phyloP scores from a whole-genome alignment of 53 echinoderm and acorn worm genomes.

The Echinarachnius parma region DNA sequence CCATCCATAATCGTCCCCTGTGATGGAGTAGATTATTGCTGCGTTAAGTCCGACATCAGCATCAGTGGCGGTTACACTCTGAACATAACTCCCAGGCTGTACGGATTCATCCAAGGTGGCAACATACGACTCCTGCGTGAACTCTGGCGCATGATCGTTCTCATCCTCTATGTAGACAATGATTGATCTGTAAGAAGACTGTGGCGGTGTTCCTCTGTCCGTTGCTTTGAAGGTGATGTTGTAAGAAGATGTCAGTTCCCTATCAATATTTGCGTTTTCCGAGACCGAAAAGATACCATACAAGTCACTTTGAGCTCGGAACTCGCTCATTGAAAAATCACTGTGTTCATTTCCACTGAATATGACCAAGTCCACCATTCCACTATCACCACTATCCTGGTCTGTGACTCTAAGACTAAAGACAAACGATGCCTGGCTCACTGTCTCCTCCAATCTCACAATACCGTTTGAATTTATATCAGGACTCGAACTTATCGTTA shows the following conservation, averaged over 20 bases:
- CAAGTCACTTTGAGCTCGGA: too few species aligned
- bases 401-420: constrained; percentile 67
- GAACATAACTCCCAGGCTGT: constrained; percentile 77
- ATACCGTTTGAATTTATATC: constrained; percentile 44
- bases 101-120: constrained; percentile 62
- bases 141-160: constrained; percentile 82
- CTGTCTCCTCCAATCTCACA: constrained; percentile 55
- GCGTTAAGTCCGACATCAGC: constrained; percentile 80
- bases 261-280: constrained; percentile 51
- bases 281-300: too few species aligned
- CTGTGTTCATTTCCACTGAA: constrained; percentile 62
- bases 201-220: constrained; percentile 69
- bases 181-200: constrained; percentile 35
- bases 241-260: constrained; percentile 67
- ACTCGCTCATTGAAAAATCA: too few species aligned
- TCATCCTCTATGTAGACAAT: constrained; percentile 71
- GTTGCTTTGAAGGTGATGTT: constrained; percentile 71
- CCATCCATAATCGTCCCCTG: constrained; percentile 80
- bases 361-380: constrained; percentile 54
- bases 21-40: constrained; percentile 64
- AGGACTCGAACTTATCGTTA: constrained; percentile 28
- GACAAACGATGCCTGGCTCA: constrained; percentile 24
- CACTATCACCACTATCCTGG: constrained; percentile 71
- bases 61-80: constrained; percentile 77
- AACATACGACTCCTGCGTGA: constrained; percentile 51